Evolutionary conservation across 2,797 vertebrate genomes (phyloP).

Genomic region (Tachyglossus aculeatus): DNA sequence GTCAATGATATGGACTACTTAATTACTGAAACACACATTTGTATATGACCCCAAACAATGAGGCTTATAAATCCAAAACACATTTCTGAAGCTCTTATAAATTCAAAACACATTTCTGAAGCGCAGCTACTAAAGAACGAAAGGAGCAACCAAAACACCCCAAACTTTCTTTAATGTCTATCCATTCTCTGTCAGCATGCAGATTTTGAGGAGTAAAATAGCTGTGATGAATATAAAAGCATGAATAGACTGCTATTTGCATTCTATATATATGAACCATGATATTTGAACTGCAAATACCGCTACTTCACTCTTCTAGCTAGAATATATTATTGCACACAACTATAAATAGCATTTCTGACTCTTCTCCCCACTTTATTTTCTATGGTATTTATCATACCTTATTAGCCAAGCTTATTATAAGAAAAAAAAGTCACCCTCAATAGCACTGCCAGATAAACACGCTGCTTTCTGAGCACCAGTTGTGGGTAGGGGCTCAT

Average conservation of each 20-base stretch:
- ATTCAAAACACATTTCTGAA: conserved; percentile 28
- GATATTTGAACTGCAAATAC: too few relatives aligned
- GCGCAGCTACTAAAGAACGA: too few relatives aligned
- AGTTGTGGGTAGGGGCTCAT: not conserved
- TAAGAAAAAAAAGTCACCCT: not conserved
- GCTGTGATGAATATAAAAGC: too few relatives aligned
- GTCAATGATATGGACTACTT: not conserved
- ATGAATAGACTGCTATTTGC: too few relatives aligned
- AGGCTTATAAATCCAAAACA: conserved; percentile 30
- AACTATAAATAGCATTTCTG: not conserved
- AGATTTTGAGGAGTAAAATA: too few relatives aligned
- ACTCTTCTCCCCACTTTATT: not conserved
- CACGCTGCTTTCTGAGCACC: not conserved
- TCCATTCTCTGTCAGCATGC: too few relatives aligned
- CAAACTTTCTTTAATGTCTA: too few relatives aligned
- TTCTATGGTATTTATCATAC: not conserved
- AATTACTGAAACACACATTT: conserved; percentile 14
- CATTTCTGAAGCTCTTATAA: conserved; percentile 4
- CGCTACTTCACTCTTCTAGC: too few relatives aligned
- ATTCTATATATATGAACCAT: too few relatives aligned
- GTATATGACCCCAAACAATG: not conserved
- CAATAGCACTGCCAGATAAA: not conserved
- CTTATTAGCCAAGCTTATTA: not conserved
- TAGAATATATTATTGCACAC: too few relatives aligned
- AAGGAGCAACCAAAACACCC: too few relatives aligned